Conservation (phyloP, 2,113 vertebrate species). For the Melospiza georgiana region DNA sequence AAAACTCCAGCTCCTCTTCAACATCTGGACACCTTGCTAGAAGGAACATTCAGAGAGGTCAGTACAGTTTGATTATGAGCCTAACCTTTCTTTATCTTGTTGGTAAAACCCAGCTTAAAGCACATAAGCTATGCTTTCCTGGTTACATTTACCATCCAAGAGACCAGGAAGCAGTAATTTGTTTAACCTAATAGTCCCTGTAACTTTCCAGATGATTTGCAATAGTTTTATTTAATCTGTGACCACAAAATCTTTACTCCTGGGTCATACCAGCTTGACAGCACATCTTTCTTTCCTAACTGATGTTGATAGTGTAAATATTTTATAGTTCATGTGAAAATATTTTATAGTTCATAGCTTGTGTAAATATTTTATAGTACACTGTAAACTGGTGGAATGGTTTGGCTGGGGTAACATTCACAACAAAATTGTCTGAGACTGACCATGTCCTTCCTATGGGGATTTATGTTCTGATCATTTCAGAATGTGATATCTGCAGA, state of each 20-base stretch:
- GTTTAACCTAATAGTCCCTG: conserved; percentile 64
- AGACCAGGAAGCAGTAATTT: conserved; percentile 61
- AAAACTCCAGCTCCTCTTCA: conserved; percentile 94
- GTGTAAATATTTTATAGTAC: conserved; percentile 68
- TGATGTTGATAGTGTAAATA: conserved; percentile 65
- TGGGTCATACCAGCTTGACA: conserved; percentile 44
- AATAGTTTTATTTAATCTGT: conserved; percentile 63
- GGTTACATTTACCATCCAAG: conserved; percentile 41
- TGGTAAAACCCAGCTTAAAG: conserved; percentile 32
- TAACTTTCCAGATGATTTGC: conserved; percentile 67
- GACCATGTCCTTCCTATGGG: conserved; percentile 7
- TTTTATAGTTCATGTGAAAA: conserved; percentile 69
- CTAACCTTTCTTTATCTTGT: conserved; percentile 27
- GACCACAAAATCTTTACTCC: conserved; percentile 51
- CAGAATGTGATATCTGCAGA: conserved; percentile 11
- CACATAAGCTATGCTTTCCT: conserved; percentile 52
- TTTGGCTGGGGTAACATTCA: conserved; percentile 57
- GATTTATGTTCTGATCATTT: conserved; percentile 25
- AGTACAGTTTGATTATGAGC: conserved; percentile 52
- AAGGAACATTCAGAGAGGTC: conserved; percentile 94
- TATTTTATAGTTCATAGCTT: conserved; percentile 69
- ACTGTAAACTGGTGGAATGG: conserved; percentile 62
- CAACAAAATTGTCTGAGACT: conserved; percentile 49
- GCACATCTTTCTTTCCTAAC: conserved; percentile 60
- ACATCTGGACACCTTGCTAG: conserved; percentile 93